Conservation (phyloP, 2,888 invertebrate genomes). For the Disparrhopalites patrizii region DNA sequence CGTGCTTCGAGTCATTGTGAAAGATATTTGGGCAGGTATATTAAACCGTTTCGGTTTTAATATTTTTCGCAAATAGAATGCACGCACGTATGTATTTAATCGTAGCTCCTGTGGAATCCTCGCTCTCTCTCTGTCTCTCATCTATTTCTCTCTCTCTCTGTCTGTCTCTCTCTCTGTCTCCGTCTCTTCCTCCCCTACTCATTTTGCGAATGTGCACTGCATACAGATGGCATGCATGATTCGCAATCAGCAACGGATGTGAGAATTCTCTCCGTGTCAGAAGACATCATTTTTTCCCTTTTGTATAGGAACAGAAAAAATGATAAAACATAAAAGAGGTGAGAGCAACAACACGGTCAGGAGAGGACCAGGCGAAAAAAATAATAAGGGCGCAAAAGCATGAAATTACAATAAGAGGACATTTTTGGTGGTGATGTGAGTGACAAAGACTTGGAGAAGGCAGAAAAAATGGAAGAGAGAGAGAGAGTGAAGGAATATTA, state of each 20-base stretch:
- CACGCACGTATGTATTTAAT: background rate
- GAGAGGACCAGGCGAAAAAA: background rate
- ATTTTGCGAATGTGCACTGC: background rate
- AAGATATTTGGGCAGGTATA: background rate
- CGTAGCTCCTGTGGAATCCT: too few relatives aligned
- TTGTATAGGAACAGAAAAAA: too few relatives aligned
- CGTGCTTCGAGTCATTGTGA: background rate
- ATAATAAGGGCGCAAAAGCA: background rate
- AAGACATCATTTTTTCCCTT: too few relatives aligned
- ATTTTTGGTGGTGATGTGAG: background rate
- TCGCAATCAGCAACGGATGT: constrained; percentile 5
- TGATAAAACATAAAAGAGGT: background rate
- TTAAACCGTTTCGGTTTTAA: background rate
- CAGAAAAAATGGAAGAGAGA: too few relatives aligned
- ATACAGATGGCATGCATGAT: background rate
- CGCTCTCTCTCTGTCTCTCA: too few relatives aligned
- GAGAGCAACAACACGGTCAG: background rate
- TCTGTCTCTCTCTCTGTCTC: too few relatives aligned
- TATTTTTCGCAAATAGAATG: constrained; percentile 6
- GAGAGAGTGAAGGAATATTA: too few relatives aligned
- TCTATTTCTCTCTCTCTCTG: too few relatives aligned
- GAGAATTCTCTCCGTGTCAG: background rate
- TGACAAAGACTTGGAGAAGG: too few relatives aligned
- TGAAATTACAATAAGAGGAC: background rate
- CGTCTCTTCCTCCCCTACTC: too few relatives aligned